Evolutionary conservation across 2,113 vertebrate genomes (phyloP).

Genomic region (Chaetodon trifascialis): DNA sequence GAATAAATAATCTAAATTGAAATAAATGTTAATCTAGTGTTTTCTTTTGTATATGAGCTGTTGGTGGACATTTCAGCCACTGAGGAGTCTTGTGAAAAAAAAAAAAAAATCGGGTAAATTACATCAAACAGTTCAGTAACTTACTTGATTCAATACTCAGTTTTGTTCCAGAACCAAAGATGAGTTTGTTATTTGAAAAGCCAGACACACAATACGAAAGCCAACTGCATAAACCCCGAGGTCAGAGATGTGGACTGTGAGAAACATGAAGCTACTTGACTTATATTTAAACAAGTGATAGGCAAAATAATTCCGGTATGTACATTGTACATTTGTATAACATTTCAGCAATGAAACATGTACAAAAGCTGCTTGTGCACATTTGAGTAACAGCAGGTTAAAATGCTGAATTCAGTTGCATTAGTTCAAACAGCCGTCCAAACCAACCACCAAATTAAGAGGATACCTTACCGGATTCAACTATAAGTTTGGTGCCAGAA

Average conservation of each 20-base stretch:
- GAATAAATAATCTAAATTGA: too few species aligned
- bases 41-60: background rate
- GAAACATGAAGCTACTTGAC: background rate
- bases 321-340: too few species aligned
- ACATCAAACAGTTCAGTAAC: background rate
- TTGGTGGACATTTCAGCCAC: too few species aligned
- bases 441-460: too few species aligned
- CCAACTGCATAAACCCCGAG: background rate
- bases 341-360: too few species aligned
- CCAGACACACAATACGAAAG: background rate
- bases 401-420: background rate
- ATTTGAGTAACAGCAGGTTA: too few species aligned
- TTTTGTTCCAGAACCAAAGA: conserved; percentile 26
- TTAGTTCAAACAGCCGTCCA: too few species aligned
- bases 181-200: background rate
- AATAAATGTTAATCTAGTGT: background rate
- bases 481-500: background rate
- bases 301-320: too few species aligned
- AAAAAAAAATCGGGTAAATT: too few species aligned
- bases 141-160: background rate
- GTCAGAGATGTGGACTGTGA: background rate
- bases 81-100: too few species aligned
- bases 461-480: background rate
- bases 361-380: too few species aligned
- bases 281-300: background rate